Percentiles rank a stretch among this genome's conserved stretches.
These are phyloP conservation scores for Engraulis encrasicolus DNA, from an alignment of 2,113 vertebrate genomes.

Conservation along the genomic window DNA sequence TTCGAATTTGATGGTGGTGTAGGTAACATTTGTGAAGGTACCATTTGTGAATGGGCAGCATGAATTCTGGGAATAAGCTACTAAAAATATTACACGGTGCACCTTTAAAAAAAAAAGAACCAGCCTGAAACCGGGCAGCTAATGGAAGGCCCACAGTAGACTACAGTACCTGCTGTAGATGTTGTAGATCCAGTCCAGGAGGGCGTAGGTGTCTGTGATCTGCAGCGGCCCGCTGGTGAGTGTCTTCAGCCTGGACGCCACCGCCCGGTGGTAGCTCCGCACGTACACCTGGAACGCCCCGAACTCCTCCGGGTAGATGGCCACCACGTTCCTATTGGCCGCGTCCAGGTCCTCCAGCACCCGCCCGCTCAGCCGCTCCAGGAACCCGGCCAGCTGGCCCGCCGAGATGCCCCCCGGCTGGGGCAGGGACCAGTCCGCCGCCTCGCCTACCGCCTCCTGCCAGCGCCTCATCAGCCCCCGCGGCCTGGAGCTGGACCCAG, in stretches of 20 bases:
- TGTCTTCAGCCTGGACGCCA: conserved; percentile 76
- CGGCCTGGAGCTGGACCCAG: conserved; percentile 68
- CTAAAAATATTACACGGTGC: no score
- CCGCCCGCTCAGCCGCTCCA: conserved; percentile 77
- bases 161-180: conserved; percentile 83
- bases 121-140: no score
- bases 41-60: no score
- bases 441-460: conserved; percentile 78
- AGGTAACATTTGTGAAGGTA: no score
- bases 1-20: no score
- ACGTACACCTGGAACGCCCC: conserved; percentile 83
- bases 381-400: conserved; percentile 69
- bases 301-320: conserved; percentile 83
- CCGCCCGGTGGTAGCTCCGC: conserved; percentile 83
- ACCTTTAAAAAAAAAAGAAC: no score
- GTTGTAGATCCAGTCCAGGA: conserved; percentile 90
- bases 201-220: conserved; percentile 83
- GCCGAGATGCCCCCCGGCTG: conserved; percentile 71
- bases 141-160: neutral
- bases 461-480: conserved; percentile 76
- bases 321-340: conserved; percentile 79
- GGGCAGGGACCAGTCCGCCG: conserved; percentile 78
- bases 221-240: conserved; percentile 74
- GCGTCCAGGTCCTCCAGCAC: conserved; percentile 82
- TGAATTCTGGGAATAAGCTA: no score